phyloP scores from a whole-genome alignment of 2,797 vertebrate species.

The Anas bernieri region DNA sequence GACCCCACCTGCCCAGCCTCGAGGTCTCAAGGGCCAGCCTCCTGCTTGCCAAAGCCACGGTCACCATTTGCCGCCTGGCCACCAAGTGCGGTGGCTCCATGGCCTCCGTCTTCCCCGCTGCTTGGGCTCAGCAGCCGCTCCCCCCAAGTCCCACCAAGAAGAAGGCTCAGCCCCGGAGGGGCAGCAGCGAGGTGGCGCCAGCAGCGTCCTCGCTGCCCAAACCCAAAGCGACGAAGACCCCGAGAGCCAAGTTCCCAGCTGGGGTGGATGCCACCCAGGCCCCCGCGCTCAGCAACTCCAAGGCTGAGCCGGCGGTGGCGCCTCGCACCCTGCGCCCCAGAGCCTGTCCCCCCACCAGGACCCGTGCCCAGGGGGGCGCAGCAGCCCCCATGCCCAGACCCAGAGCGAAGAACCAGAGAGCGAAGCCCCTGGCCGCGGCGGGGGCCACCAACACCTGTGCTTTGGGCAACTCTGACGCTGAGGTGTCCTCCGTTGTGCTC shows the following conservation, averaged over 20 bases:
- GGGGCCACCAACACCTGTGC: background rate
- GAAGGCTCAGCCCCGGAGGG: background rate
- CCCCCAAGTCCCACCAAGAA: accelerated
- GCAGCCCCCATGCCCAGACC: background rate
- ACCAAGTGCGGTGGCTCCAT: constrained; percentile 64
- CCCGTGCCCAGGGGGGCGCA: background rate
- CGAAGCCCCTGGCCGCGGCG: background rate
- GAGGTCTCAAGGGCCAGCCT: constrained; percentile 82
- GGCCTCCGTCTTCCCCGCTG: constrained; percentile 78
- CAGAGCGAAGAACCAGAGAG: background rate
- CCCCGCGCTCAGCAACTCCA: constrained; percentile 48
- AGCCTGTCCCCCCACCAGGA: background rate
- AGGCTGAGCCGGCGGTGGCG: background rate
- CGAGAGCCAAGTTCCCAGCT: background rate
- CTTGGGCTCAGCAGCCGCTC: constrained; percentile 82
- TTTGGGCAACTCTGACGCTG: constrained; percentile 51
- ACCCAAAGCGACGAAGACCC: background rate
- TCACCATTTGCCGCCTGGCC: constrained; percentile 74
- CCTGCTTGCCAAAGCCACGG: constrained; percentile 80
- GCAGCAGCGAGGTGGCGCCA: accelerated
- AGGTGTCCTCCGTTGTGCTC: background rate
- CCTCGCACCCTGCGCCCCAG: constrained; percentile 78
- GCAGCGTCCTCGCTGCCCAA: background rate
- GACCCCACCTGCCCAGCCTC: constrained; percentile 65
- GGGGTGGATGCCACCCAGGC: background rate